These are phyloP conservation scores for Spisula subtruncata DNA, from an alignment of 2,888 invertebrate genomes.

Conservation along the genomic window DNA sequence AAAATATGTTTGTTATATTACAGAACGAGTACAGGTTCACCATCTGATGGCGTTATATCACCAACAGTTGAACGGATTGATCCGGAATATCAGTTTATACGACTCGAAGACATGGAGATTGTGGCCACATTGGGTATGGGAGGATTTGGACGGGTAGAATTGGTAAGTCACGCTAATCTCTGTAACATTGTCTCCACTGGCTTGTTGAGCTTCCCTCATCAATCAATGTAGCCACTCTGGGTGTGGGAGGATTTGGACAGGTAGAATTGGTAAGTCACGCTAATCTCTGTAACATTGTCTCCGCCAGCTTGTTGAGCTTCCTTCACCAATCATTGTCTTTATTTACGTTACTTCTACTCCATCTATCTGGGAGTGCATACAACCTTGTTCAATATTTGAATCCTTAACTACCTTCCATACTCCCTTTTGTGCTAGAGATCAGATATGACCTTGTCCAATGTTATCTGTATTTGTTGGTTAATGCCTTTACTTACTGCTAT, in stretches of 20 bases:
- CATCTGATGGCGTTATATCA: constrained; percentile 74
- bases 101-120: constrained; percentile 93
- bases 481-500: no score
- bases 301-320: neutral
- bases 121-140: constrained; percentile 96
- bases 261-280: constrained; percentile 93
- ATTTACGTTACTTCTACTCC: neutral
- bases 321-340: neutral
- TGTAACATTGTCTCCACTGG: no score
- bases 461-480: no score
- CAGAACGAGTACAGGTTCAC: constrained; percentile 78
- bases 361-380: no score
- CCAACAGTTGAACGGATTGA: constrained; percentile 80
- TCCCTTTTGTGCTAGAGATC: no score
- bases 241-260: constrained; percentile 97
- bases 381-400: no score
- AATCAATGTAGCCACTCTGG: constrained; percentile 91
- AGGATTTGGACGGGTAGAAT: constrained; percentile 96
- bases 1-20: constrained; percentile 33
- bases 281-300: no score
- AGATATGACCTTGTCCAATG: no score
- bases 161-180: constrained; percentile 88
- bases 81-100: constrained; percentile 90
- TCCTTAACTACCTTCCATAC: no score
- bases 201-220: neutral